Base-by-base conservation (phyloP, 2,888 invertebrate genomes). In the Andrena trimmerana region DNA sequence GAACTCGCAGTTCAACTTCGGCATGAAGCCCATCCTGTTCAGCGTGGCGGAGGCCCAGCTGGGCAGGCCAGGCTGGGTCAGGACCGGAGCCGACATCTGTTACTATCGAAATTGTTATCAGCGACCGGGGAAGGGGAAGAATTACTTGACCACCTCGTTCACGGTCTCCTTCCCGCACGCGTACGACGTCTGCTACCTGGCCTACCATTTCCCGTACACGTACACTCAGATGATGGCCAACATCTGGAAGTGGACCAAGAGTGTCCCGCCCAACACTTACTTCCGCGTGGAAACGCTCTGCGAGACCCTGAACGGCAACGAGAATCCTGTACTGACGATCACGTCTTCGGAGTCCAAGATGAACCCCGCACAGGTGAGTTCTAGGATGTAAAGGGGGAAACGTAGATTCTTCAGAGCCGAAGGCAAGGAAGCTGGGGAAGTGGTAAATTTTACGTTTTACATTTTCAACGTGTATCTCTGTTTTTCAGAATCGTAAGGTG, bases 151-250 rank as follows among this genome's bases (percentile, higher is more conserved):
- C 0, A 96, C 97, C 54, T 96, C 97, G 3, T 98, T 98, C 94
- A 96, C 96, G 86, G 95, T 98, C 48, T 95, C 95, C 66, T 98
- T 98, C 94, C 96, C 96, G 5, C 96, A 97, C 93, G 94, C 95
- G 69, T 95, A 96, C 83, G 98, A 98, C 92, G 96, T 97, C 69
- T 97, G 97, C 93, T 98, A 98, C 93, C 93, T 98, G 81, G 98
- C 98, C 2, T 98, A 98, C 92, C 98, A 98, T 94, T 98, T 96
- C 93, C 98, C 98, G 0, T 98, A 97, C 93, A 97, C 97, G 0
- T 98, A 97, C 92, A 96, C 97, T 24, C 96, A 96, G 93, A 94
- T 97, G 91, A 95, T 97, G 96, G 97, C 97, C 89, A 94, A 97
- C 96, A 95, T 96, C 29, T 96, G 96, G 90, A 95, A 96, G 75